These are phyloP conservation scores for Eumaeus atala DNA, from an alignment of 1,140 invertebrate species.

Conservation along the genomic window DNA sequence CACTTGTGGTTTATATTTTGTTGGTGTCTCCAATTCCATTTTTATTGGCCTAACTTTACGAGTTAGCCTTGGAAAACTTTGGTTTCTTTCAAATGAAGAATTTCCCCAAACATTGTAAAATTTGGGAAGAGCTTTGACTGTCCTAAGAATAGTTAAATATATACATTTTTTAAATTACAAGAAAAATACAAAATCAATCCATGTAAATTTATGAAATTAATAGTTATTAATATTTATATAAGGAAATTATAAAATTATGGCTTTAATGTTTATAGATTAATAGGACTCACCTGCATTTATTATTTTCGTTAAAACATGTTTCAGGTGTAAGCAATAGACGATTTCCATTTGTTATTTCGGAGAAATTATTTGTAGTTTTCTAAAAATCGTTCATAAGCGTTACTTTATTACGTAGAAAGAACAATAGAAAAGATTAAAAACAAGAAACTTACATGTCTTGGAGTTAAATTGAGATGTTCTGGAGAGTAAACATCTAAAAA, in stretches of 20 bases:
- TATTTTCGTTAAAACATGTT: conserved; percentile 36
- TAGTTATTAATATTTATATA: neutral
- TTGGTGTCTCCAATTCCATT: conserved; percentile 9
- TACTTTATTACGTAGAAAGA: neutral
- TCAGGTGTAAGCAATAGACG: conserved; percentile 45
- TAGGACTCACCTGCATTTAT: conserved; percentile 48
- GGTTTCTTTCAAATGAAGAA: conserved; percentile 11
- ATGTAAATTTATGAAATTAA: neutral
- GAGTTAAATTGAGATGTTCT: conserved; percentile 63
- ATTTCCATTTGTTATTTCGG: conserved; percentile 44
- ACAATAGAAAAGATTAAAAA: conserved; percentile 15
- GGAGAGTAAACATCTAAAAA: conserved; percentile 62
- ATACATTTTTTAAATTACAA: conserved; percentile 10
- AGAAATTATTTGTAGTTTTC: conserved; percentile 36
- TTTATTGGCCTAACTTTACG: conserved; percentile 10
- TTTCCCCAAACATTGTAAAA: conserved; percentile 12
- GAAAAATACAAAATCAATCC: conserved; percentile 12
- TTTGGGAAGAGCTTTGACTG: conserved; percentile 6
- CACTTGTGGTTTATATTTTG: conserved; percentile 8
- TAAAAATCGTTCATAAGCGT: conserved; percentile 31
- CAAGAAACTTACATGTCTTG: conserved; percentile 50
- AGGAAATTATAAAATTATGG: neutral
- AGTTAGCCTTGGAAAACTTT: conserved; percentile 12
- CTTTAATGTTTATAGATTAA: conserved; percentile 5
- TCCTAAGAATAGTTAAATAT: conserved; percentile 10